These are phyloP conservation scores for Gymnocypris eckloni DNA, from an alignment of 2,797 vertebrate species.

Conservation along the genomic window DNA sequence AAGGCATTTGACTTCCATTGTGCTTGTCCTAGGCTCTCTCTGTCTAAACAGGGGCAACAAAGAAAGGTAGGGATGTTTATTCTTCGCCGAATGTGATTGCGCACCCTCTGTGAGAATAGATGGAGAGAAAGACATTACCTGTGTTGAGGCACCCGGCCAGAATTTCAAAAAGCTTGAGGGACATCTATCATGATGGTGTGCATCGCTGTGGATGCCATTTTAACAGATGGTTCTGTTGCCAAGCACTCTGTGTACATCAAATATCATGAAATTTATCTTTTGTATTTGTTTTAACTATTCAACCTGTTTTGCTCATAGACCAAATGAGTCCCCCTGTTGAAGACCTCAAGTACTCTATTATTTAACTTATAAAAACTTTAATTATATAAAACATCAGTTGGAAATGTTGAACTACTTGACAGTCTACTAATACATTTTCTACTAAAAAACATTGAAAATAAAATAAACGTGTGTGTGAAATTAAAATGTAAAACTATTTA, in stretches of 20 bases:
- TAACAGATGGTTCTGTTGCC: not conserved
- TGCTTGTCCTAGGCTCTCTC: conserved; percentile 64
- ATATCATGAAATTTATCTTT: not conserved
- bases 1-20: conserved; percentile 78
- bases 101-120: conserved; percentile 72
- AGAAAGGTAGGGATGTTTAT: conserved; percentile 72
- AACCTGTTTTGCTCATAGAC: not conserved
- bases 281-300: not conserved
- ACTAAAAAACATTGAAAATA: too few species aligned
- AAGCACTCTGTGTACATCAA: not conserved
- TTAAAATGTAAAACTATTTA: too few species aligned
- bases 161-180: conserved; percentile 59
- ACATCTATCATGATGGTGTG: not conserved
- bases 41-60: conserved; percentile 70
- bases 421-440: not conserved
- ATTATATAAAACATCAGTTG: not conserved
- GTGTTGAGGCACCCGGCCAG: conserved; percentile 69
- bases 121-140: conserved; percentile 69
- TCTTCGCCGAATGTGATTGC: conserved; percentile 72
- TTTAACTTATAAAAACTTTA: not conserved
- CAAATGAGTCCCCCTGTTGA: not conserved
- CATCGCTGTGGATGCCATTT: not conserved
- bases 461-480: too few species aligned
- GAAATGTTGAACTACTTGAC: not conserved
- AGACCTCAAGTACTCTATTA: not conserved